phyloP scores from a whole-genome alignment of 2,113 vertebrate species.

The Anarrhichthys ocellatus region DNA sequence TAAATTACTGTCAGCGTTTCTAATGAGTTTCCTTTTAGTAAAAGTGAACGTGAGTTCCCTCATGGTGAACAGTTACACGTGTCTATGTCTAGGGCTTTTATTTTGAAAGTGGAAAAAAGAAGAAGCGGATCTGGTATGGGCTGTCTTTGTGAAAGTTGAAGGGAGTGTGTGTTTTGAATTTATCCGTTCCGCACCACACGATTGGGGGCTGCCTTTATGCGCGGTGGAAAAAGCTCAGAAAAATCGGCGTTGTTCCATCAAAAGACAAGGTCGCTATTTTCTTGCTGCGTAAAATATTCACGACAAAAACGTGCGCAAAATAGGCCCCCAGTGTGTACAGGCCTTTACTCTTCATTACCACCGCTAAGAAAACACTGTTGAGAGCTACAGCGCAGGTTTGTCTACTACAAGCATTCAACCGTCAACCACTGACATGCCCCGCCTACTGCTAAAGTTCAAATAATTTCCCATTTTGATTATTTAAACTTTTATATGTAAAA shows the following conservation, averaged over 20 bases:
- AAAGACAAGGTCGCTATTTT: too few relatives aligned
- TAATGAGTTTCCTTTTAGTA: background rate
- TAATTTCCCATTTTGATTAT: background rate
- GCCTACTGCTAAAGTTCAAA: background rate
- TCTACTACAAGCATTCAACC: background rate
- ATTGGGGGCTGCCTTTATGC: background rate
- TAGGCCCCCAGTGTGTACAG: too few relatives aligned
- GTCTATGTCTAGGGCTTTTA: background rate
- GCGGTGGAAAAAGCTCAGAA: background rate
- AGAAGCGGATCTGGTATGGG: too few relatives aligned
- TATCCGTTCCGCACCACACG: too few relatives aligned
- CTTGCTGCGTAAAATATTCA: background rate
- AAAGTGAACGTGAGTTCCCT: background rate
- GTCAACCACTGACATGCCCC: background rate
- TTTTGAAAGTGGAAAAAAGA: too few relatives aligned
- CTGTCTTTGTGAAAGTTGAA: too few relatives aligned
- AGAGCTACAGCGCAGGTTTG: background rate
- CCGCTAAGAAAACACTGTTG: background rate
- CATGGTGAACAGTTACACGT: background rate
- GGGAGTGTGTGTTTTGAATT: too few relatives aligned
- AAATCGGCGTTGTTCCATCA: background rate
- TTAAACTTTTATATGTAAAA: background rate
- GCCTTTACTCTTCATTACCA: background rate
- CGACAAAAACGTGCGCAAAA: background rate
- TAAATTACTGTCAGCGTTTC: background rate